Conservation (phyloP, 2,113 vertebrate species). For the Sphaerodactylus townsendi region DNA sequence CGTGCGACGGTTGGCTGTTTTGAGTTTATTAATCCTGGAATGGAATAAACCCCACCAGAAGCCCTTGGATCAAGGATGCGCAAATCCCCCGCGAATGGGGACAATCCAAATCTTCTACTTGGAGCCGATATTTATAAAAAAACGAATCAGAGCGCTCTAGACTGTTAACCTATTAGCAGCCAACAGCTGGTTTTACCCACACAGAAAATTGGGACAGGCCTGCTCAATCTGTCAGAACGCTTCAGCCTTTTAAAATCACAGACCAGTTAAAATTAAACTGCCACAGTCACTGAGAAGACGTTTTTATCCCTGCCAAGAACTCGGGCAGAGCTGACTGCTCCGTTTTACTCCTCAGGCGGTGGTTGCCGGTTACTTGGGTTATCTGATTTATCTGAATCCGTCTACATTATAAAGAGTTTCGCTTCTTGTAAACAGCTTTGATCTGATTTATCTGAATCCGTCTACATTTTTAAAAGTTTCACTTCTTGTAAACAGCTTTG, state of each 20-base stretch:
- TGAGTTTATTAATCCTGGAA: neutral
- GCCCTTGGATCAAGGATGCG: neutral
- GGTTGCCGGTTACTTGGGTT: neutral
- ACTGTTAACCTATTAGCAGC: neutral
- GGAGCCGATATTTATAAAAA: conserved; percentile 13
- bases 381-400: neutral
- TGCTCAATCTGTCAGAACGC: neutral
- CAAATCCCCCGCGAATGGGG: neutral
- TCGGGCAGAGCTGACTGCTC: neutral
- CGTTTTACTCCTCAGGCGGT: neutral
- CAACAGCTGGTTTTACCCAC: neutral
- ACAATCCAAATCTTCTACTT: conserved; percentile 10
- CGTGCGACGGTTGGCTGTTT: neutral
- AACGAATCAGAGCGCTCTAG: neutral
- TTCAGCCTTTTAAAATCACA: neutral
- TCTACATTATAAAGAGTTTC: neutral
- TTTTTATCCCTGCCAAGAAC: neutral
- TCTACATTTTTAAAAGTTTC: neutral
- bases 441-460: neutral
- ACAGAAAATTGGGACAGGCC: neutral
- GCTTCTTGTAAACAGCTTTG: neutral
- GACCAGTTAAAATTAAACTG: neutral
- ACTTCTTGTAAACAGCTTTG: neutral
- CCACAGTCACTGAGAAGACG: neutral
- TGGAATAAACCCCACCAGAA: conserved; percentile 9